These are phyloP conservation scores for Podiceps cristatus DNA, from an alignment of 2,113 vertebrate genomes.

Conservation along the genomic window DNA sequence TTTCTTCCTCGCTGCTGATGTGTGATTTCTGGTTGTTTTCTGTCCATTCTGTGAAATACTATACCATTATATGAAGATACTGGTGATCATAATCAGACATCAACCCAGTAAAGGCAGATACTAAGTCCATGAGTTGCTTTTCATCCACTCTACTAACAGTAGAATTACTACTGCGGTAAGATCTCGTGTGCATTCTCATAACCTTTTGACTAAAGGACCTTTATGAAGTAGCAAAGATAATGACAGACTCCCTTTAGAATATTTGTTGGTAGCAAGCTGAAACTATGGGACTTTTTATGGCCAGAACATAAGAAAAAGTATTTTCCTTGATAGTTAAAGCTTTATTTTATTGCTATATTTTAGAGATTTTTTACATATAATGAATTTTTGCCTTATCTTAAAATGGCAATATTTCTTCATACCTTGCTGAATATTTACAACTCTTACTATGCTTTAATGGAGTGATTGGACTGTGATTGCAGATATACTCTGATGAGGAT, in stretches of 20 bases:
- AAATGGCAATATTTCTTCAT: neutral
- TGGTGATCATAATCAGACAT: fast-evolving
- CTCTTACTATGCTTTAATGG: neutral
- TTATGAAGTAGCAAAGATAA: neutral
- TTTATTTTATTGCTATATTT: neutral
- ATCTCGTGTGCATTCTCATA: neutral
- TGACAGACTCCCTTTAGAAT: neutral
- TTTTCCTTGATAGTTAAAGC: neutral
- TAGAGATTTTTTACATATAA: neutral
- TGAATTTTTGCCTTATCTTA: neutral
- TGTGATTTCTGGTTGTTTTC: neutral
- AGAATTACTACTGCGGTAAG: neutral
- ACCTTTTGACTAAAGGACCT: neutral
- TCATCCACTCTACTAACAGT: neutral
- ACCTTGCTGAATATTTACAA: neutral
- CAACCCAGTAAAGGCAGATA: neutral
- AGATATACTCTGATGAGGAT: neutral
- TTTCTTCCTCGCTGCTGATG: neutral
- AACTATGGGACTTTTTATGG: neutral
- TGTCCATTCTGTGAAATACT: neutral
- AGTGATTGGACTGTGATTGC: neutral
- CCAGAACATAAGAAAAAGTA: neutral
- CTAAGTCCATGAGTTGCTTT: neutral
- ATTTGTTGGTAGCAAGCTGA: neutral
- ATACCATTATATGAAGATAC: neutral